phyloP scores from a whole-genome alignment of 2,888 invertebrate species.

The Andrena marginata region DNA sequence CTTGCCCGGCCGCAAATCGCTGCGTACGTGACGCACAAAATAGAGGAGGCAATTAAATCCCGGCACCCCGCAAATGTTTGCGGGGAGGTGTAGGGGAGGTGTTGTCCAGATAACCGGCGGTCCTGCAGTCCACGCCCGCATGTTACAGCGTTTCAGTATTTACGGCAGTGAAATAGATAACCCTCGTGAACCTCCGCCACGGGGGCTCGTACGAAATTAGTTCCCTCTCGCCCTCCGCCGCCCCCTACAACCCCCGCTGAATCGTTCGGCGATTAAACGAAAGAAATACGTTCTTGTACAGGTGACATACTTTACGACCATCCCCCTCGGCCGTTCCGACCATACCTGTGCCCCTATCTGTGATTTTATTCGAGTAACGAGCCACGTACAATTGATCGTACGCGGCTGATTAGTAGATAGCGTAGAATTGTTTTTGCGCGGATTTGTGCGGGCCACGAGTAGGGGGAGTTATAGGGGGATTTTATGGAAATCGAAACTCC shows the following conservation, averaged over 20 bases:
- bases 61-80: constrained; percentile 68
- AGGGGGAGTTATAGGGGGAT: too few species aligned
- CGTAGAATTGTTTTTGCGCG: too few species aligned
- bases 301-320: constrained; percentile 24
- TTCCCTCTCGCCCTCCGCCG: constrained; percentile 34
- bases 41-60: constrained; percentile 75
- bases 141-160: constrained; percentile 67
- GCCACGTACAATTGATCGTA: too few species aligned
- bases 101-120: constrained; percentile 71
- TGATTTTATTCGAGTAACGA: background rate
- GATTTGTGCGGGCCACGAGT: too few species aligned
- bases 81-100: constrained; percentile 49
- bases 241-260: background rate
- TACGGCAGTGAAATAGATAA: constrained; percentile 74
- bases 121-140: constrained; percentile 55
- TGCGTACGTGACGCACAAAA: constrained; percentile 73
- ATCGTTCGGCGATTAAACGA: constrained; percentile 43
- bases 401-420: too few species aligned
- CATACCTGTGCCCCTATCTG: background rate
- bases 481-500: background rate
- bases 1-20: constrained; percentile 65
- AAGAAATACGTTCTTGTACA: constrained; percentile 47
- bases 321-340: constrained; percentile 7
- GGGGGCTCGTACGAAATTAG: constrained; percentile 63
- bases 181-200: constrained; percentile 63